These are phyloP conservation scores for Sebastes minor DNA, from an alignment of 2,797 vertebrate genomes.

Conservation along the genomic window DNA sequence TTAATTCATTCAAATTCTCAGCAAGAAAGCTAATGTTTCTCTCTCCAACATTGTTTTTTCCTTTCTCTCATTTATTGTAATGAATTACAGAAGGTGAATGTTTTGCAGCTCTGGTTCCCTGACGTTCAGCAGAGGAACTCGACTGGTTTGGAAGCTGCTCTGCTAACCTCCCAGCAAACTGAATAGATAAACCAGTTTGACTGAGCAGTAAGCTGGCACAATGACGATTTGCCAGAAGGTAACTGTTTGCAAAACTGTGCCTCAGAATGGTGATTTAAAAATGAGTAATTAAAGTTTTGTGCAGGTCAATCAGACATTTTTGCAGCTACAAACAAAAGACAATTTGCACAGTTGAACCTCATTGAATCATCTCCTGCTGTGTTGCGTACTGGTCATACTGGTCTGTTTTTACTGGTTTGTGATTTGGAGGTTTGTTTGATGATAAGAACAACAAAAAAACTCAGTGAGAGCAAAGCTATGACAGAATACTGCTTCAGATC, in stretches of 20 bases:
- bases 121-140: slow-evolving; percentile 54
- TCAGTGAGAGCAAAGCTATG: not conserved
- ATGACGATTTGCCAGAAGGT: not conserved
- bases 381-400: slow-evolving; percentile 19
- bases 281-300: not conserved
- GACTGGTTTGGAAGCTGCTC: slow-evolving; percentile 29
- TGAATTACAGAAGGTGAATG: not conserved
- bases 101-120: slow-evolving; percentile 12
- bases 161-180: slow-evolving; percentile 11
- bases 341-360: not conserved
- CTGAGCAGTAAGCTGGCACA: not conserved
- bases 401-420: slow-evolving; percentile 8
- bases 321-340: not conserved
- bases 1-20: not conserved
- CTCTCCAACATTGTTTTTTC: not conserved
- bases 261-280: not conserved
- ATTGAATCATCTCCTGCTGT: not conserved
- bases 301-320: not conserved
- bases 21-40: not conserved
- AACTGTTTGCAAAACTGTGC: not conserved
- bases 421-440: not conserved
- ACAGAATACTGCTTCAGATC: not conserved
- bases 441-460: slow-evolving; percentile 2
- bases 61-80: not conserved
- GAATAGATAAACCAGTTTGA: slow-evolving; percentile 12